These are phyloP conservation scores for Holotrichia oblita DNA, from an alignment of 1,140 invertebrate species.

Conservation along the genomic window DNA sequence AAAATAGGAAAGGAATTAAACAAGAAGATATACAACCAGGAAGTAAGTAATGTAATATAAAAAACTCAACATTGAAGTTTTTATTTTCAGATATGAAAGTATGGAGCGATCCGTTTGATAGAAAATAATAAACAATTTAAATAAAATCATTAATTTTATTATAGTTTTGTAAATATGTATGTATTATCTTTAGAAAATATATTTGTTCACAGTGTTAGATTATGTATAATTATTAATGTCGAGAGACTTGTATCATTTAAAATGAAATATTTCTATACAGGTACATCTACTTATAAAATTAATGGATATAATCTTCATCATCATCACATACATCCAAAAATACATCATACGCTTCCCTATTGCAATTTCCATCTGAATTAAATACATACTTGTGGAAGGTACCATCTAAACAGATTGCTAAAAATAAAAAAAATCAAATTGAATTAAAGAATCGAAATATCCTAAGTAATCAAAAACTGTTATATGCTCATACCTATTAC, in stretches of 20 bases:
- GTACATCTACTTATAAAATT: constrained; percentile 45
- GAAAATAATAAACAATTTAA: constrained; percentile 59
- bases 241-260: background rate
- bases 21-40: constrained; percentile 76
- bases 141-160: background rate
- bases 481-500: constrained; percentile 74
- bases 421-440: constrained; percentile 55
- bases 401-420: constrained; percentile 91
- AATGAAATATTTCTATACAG: constrained; percentile 49
- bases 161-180: constrained; percentile 3
- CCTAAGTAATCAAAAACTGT: no score
- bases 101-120: constrained; percentile 74
- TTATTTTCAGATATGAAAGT: constrained; percentile 75
- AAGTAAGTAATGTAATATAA: constrained; percentile 63
- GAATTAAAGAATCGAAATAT: no score
- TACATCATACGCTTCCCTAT: constrained; percentile 84
- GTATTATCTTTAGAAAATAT: background rate
- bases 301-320: constrained; percentile 70
- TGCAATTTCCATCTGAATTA: constrained; percentile 83
- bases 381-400: constrained; percentile 95
- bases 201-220: background rate
- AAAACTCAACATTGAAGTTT: constrained; percentile 46
- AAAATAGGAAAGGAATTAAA: constrained; percentile 65
- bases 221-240: background rate
- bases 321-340: constrained; percentile 87